Evolutionary conservation across 2,888 invertebrate genomes (phyloP).

Genomic region (Archips xylosteana): DNA sequence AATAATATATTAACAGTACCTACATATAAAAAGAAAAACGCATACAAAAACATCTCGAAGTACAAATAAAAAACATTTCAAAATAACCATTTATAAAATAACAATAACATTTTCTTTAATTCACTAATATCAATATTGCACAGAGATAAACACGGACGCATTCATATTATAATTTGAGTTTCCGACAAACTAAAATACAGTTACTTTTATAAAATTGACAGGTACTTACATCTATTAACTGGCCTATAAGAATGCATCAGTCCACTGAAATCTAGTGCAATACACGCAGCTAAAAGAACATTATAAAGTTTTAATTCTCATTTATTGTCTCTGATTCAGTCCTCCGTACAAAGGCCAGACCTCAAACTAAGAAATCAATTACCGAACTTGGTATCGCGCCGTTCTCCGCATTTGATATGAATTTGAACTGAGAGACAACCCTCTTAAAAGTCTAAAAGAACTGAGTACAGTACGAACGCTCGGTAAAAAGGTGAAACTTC

Average conservation of each 20-base stretch:
- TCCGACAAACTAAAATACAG: neutral
- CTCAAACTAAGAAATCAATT: no score
- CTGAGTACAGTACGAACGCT: no score
- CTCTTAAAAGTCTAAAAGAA: no score
- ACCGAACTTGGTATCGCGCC: no score
- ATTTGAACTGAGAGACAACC: no score
- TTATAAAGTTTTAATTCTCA: neutral
- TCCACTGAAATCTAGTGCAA: neutral
- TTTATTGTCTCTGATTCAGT: slow-evolving; percentile 3
- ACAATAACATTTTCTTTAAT: neutral
- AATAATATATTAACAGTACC: neutral
- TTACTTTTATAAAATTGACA: neutral
- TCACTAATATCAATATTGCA: slow-evolving; percentile 4
- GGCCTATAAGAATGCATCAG: neutral
- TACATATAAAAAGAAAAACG: neutral
- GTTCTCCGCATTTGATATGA: no score
- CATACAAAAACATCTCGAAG: neutral
- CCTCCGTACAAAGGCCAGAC: neutral
- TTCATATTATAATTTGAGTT: neutral
- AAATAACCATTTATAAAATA: neutral
- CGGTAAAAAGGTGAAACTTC: no score
- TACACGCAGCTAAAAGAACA: neutral
- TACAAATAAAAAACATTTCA: neutral
- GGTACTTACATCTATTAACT: neutral
- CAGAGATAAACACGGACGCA: neutral